A percentile compares a stretch with the other conserved stretches of the same genome.
These are phyloP conservation scores for Physocephala rufipes DNA, from an alignment of 2,888 invertebrate species.

Conservation along the genomic window DNA sequence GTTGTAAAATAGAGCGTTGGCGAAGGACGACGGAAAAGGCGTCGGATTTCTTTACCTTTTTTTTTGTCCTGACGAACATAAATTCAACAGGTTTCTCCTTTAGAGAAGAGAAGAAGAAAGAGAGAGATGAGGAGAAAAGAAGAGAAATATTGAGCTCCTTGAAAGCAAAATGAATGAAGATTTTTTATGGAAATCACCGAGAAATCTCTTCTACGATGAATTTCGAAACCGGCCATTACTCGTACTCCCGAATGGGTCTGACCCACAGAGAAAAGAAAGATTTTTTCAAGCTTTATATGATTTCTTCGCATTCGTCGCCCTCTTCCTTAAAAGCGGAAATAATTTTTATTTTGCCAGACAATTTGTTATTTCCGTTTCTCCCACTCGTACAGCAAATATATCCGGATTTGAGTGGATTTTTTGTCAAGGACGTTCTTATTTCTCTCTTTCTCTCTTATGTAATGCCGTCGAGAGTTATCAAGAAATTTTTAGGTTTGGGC, in stretches of 20 bases:
- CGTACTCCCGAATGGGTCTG: conserved; percentile 18
- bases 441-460: conserved; percentile 31
- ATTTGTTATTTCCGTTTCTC: conserved; percentile 65
- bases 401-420: conserved; percentile 51
- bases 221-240: conserved; percentile 36
- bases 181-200: neutral
- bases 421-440: neutral
- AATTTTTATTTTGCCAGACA: conserved; percentile 66
- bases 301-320: conserved; percentile 26
- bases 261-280: conserved; percentile 5
- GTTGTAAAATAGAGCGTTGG: conserved; percentile 29
- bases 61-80: conserved; percentile 20
- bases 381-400: conserved; percentile 52
- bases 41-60: no score
- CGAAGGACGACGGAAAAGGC: neutral
- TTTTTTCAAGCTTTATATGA: conserved; percentile 43
- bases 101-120: no score
- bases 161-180: neutral
- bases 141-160: conserved; percentile 8
- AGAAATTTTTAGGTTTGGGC: conserved; percentile 35
- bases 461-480: neutral
- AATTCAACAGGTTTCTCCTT: conserved; percentile 47
- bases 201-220: conserved; percentile 18
- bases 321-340: conserved; percentile 52
- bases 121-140: no score